Evolutionary conservation across 2,113 vertebrate genomes (phyloP).

Genomic region (Tympanuchus pallidicinctus): DNA sequence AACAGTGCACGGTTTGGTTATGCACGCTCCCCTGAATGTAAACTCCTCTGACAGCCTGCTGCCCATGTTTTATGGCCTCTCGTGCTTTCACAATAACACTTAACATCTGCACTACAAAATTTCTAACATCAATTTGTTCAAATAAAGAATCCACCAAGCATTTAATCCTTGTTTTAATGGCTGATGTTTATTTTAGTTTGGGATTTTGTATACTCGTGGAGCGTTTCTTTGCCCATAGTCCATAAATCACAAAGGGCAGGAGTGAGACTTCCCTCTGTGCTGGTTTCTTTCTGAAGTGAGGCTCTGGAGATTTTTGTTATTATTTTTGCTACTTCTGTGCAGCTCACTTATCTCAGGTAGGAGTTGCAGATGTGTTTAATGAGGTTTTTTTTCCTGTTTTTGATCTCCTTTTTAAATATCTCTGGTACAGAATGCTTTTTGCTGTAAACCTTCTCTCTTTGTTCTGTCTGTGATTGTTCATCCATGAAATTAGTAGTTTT

Average conservation of each 20-base stretch:
- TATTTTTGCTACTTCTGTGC: neutral
- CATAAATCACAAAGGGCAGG: conserved; percentile 35
- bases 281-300: conserved; percentile 17
- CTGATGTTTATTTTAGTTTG: conserved; percentile 70
- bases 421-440: neutral
- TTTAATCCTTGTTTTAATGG: conserved; percentile 65
- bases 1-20: conserved; percentile 19
- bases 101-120: conserved; percentile 61
- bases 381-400: neutral
- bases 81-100: conserved; percentile 53
- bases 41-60: conserved; percentile 57
- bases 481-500: neutral
- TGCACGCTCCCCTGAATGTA: conserved; percentile 17
- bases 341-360: neutral
- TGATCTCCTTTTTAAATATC: neutral
- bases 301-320: neutral
- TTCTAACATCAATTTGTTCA: conserved; percentile 58
- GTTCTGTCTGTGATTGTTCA: neutral
- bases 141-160: conserved; percentile 47
- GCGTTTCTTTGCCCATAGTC: conserved; percentile 8
- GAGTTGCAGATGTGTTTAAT: neutral
- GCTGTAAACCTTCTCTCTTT: neutral
- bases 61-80: conserved; percentile 57
- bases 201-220: conserved; percentile 40
- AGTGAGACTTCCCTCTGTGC: neutral